Conservation (phyloP, 2,888 invertebrate genomes). For the Adelphocoris suturalis region DNA sequence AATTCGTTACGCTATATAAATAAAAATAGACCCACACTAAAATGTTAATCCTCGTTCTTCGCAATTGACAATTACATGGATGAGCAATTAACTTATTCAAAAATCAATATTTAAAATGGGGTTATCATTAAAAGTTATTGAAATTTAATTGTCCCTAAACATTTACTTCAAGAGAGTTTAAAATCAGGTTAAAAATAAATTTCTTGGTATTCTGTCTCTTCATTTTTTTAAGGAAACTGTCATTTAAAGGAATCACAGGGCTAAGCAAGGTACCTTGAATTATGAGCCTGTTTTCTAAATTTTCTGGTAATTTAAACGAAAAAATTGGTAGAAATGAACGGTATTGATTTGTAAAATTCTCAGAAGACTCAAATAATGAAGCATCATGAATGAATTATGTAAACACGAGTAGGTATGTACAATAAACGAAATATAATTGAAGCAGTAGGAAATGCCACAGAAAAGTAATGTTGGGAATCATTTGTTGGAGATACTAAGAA, state of each 20-base stretch:
- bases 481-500: not conserved
- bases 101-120: too few species aligned
- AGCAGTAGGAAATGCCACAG: not conserved
- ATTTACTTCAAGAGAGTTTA: not conserved
- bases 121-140: not conserved
- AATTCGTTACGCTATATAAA: too few species aligned
- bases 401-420: not conserved
- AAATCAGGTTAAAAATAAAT: not conserved
- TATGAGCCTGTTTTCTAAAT: too few species aligned
- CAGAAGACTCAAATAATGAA: too few species aligned
- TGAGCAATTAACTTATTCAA: not conserved
- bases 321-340: too few species aligned
- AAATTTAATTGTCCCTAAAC: not conserved
- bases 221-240: not conserved
- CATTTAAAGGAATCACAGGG: too few species aligned
- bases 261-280: too few species aligned
- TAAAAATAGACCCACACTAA: too few species aligned
- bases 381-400: not conserved
- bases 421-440: not conserved
- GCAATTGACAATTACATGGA: not conserved
- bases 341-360: too few species aligned
- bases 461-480: not conserved
- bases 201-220: conserved; percentile 50
- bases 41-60: too few species aligned
- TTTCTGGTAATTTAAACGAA: too few species aligned